Percentiles rank a stretch among this genome's conserved stretches.
phyloP scores from a whole-genome alignment of 2,797 vertebrate species.

The Syndactyla subalaris region DNA sequence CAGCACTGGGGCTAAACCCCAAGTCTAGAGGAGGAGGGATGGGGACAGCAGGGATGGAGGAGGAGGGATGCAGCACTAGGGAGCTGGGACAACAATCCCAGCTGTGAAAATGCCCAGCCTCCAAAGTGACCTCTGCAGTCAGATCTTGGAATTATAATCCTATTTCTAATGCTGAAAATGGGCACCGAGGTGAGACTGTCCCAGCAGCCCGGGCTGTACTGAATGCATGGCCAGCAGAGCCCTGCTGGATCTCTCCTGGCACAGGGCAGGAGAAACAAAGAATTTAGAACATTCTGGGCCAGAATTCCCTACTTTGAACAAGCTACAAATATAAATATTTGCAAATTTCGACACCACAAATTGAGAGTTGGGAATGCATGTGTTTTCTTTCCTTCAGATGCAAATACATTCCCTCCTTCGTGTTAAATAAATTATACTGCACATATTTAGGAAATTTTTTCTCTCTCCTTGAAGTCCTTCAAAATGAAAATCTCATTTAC shows the following conservation, averaged over 20 bases:
- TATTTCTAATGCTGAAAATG: not conserved
- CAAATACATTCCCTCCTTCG: not conserved
- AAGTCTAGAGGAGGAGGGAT: not conserved
- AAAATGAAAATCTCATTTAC: not conserved
- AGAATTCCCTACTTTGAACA: not conserved
- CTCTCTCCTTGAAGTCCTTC: not conserved
- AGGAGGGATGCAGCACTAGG: not conserved
- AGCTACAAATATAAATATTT: not conserved
- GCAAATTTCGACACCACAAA: not conserved
- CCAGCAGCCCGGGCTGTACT: not conserved
- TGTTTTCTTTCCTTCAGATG: not conserved
- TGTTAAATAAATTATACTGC: not conserved
- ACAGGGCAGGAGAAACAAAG: not conserved
- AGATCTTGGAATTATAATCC: not conserved
- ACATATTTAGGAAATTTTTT: not conserved
- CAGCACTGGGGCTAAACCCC: not conserved
- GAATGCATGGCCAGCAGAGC: not conserved
- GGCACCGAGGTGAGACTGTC: not conserved
- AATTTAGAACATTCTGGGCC: not conserved
- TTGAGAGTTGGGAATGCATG: accelerated
- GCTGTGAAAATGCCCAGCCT: not conserved
- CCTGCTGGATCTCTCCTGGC: not conserved
- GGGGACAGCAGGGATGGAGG: not conserved
- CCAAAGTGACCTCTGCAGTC: not conserved
- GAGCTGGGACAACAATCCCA: not conserved